Evolutionary conservation across 2,113 vertebrate genomes (phyloP).

Genomic region (Motacilla alba): DNA sequence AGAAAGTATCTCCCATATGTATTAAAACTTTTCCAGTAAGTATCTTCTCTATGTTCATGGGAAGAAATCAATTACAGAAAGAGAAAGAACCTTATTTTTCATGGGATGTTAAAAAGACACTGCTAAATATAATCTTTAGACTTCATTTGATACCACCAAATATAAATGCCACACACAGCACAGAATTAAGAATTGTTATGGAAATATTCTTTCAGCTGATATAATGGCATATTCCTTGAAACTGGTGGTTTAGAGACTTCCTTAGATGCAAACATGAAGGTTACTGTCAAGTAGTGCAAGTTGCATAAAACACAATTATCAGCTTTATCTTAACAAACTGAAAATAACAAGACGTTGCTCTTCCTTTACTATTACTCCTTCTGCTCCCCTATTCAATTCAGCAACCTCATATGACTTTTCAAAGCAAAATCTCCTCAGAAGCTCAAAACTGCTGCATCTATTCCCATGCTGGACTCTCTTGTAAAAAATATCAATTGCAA

Average conservation of each 20-base stretch:
- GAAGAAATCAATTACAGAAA: neutral
- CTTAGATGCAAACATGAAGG: neutral
- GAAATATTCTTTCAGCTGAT: neutral
- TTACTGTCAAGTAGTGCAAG: neutral
- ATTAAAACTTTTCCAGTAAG: neutral
- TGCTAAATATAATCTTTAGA: neutral
- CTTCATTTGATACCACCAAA: neutral
- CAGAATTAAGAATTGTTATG: neutral
- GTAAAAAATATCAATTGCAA: neutral
- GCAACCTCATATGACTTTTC: neutral
- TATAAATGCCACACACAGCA: neutral
- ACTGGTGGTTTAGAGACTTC: neutral
- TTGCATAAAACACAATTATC: neutral
- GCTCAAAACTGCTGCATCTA: neutral
- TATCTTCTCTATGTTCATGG: neutral
- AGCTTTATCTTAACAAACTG: neutral
- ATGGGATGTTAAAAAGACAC: neutral
- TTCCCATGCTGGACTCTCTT: neutral
- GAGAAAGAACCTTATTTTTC: neutral
- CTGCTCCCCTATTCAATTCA: neutral
- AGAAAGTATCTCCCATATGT: neutral
- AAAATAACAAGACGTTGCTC: neutral
- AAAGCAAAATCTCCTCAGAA: neutral
- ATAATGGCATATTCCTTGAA: neutral
- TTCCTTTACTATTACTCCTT: neutral